These are phyloP conservation scores for Oxystoma pomonae DNA, from an alignment of 2,888 invertebrate genomes.

Conservation along the genomic window DNA sequence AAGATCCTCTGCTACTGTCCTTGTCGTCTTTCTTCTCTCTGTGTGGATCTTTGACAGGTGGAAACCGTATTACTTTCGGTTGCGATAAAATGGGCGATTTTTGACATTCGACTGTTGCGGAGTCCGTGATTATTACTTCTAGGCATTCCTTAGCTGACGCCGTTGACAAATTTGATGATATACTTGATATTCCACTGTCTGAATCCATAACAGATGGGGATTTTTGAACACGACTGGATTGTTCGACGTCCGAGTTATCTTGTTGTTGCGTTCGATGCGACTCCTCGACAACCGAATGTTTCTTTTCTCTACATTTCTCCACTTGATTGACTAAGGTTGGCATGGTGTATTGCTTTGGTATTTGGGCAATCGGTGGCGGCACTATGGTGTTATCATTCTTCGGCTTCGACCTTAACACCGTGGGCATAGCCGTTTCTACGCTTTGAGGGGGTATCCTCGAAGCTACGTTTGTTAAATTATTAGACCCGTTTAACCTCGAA, in stretches of 20 bases:
- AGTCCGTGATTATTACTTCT: constrained; percentile 34
- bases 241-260: not conserved
- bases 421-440: constrained; percentile 45
- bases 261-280: constrained; percentile 29
- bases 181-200: constrained; percentile 42
- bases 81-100: constrained; percentile 76
- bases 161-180: constrained; percentile 9
- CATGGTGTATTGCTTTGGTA: constrained; percentile 23
- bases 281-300: constrained; percentile 17
- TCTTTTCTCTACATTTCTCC: not conserved
- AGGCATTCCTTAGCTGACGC: constrained; percentile 10
- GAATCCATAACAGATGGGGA: constrained; percentile 40
- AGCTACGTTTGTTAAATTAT: constrained; percentile 27
- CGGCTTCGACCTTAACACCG: constrained; percentile 42
- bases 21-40: constrained; percentile 35
- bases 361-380: constrained; percentile 23
- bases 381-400: constrained; percentile 24
- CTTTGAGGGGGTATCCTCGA: constrained; percentile 28
- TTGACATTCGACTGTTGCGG: constrained; percentile 42
- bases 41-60: constrained; percentile 12
- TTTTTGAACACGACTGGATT: constrained; percentile 12
- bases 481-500: constrained; percentile 37
- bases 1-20: constrained; percentile 39
- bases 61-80: constrained; percentile 68
- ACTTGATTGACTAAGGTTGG: not conserved